A percentile compares a stretch with the other conserved stretches of the same genome.
Evolutionary conservation across 2,888 invertebrate species (phyloP).

Genomic region (Latrodectus hesperus): DNA sequence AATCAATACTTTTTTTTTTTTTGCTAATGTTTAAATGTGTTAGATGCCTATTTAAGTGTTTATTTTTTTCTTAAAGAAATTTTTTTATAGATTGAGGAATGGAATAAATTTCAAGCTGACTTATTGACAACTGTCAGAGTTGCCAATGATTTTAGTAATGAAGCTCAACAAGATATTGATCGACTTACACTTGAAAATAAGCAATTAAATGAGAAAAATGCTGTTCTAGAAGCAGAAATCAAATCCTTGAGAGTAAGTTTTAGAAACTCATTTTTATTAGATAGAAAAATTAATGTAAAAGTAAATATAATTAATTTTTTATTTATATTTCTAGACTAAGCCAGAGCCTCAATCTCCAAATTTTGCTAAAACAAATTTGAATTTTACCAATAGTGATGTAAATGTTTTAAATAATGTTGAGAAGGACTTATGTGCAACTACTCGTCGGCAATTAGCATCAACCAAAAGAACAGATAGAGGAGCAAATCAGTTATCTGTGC

Average conservation of each 20-base stretch:
- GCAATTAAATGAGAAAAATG: conserved; percentile 84
- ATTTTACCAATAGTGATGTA: conserved; percentile 12
- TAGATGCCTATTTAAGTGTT: too few species aligned
- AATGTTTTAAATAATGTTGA: conserved; percentile 50
- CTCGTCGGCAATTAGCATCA: conserved; percentile 38
- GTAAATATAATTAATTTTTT: background rate
- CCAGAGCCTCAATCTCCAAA: conserved; percentile 22
- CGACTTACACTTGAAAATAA: conserved; percentile 88
- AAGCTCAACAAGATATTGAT: conserved; percentile 84
- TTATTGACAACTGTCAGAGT: conserved; percentile 93
- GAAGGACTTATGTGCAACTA: conserved; percentile 49
- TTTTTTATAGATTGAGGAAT: conserved; percentile 83
- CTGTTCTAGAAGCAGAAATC: conserved; percentile 85
- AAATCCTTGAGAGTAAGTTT: conserved; percentile 80
- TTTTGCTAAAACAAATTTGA: conserved; percentile 22
- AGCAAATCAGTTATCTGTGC: conserved; percentile 83
- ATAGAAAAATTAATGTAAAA: conserved; percentile 2
- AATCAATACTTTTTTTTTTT: too few species aligned
- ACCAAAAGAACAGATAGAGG: conserved; percentile 56
- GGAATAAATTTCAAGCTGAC: conserved; percentile 96
- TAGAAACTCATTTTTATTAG: conserved; percentile 20
- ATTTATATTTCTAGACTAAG: conserved; percentile 23
- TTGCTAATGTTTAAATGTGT: too few species aligned
- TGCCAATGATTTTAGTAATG: conserved; percentile 97
- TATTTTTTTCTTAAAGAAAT: background rate